Percentiles rank a stretch among this genome's conserved stretches.
phyloP scores from a whole-genome alignment of 2,113 vertebrate species.

The Cebidichthys violaceus region DNA sequence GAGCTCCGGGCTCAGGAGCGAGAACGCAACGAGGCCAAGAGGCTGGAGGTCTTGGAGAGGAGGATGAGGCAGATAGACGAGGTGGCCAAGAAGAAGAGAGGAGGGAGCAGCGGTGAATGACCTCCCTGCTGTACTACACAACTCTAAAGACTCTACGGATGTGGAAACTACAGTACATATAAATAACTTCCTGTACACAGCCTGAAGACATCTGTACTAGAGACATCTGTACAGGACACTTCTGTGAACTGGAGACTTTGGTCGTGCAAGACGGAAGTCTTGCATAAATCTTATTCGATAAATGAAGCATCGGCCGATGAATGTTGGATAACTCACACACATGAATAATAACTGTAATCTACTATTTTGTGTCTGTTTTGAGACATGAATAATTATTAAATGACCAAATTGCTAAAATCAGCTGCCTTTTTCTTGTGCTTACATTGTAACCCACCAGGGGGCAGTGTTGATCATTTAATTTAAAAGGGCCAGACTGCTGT shows the following conservation, averaged over 20 bases:
- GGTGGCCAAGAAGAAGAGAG: conserved; percentile 73
- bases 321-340: neutral
- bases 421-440: neutral
- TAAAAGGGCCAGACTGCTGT: neutral
- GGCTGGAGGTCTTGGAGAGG: conserved; percentile 78
- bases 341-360: neutral
- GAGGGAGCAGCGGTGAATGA: conserved; percentile 19
- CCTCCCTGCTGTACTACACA: neutral
- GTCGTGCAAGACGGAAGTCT: too few relatives aligned
- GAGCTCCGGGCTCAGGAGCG: conserved; percentile 79
- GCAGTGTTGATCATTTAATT: conserved; percentile 7
- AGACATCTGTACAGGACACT: neutral
- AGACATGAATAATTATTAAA: conserved; percentile 17
- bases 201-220: neutral
- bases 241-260: neutral
- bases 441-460: conserved; percentile 14
- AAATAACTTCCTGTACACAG: neutral
- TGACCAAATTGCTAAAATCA: neutral
- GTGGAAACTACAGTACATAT: neutral
- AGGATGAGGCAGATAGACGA: conserved; percentile 77
- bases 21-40: conserved; percentile 63
- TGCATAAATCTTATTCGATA: too few relatives aligned
- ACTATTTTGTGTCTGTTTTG: conserved; percentile 21
- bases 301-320: neutral
- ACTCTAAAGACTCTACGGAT: neutral